Evolutionary conservation across 2,113 vertebrate species (phyloP).

Genomic region (Merops nubicus): DNA sequence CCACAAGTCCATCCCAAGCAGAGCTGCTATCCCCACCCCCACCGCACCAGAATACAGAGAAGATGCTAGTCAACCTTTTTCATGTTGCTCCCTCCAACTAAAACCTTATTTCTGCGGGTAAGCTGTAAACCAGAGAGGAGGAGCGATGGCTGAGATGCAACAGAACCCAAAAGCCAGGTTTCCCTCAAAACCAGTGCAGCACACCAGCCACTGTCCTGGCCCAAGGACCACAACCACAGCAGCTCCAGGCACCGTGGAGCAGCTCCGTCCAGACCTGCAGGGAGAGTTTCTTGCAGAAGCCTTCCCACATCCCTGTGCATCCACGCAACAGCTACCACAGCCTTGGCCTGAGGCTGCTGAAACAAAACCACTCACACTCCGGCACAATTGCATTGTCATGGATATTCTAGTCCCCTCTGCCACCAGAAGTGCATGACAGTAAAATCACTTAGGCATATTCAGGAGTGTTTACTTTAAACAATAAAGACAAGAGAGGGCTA

Average conservation of each 20-base stretch:
- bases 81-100: background rate
- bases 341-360: background rate
- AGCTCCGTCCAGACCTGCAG: background rate
- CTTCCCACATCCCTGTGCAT: background rate
- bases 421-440: background rate
- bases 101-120: background rate
- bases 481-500: background rate
- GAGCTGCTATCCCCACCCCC: background rate
- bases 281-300: background rate
- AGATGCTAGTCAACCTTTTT: background rate
- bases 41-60: fast-evolving
- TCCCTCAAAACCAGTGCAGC: background rate
- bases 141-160: fast-evolving
- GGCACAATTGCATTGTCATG: background rate
- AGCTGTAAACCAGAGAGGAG: fast-evolving
- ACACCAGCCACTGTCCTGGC: background rate
- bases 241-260: background rate
- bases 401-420: background rate
- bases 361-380: background rate
- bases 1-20: fast-evolving
- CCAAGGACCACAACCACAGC: background rate
- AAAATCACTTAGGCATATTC: background rate
- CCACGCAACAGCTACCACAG: background rate
- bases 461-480: background rate
- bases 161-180: background rate